phyloP scores from a whole-genome alignment of 2,888 invertebrate genomes.

The Acanthosepion pharaonis region DNA sequence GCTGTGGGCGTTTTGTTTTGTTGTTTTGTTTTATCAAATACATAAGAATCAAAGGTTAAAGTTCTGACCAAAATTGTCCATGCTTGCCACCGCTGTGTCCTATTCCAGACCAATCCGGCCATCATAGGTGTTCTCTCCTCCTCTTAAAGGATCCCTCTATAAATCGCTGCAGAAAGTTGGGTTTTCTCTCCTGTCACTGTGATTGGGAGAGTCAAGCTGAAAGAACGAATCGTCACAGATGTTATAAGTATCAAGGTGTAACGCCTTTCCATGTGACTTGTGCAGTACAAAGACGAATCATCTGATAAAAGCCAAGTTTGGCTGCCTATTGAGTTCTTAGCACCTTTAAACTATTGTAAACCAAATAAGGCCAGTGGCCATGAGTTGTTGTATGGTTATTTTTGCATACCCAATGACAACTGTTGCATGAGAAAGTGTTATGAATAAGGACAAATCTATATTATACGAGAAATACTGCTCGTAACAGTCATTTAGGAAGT shows the following conservation, averaged over 20 bases:
- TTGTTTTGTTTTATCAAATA: background rate
- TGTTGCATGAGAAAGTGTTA: constrained; percentile 43
- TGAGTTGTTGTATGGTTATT: background rate
- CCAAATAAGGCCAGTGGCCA: constrained; percentile 38
- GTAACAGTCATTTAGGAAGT: background rate
- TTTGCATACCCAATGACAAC: constrained; percentile 47
- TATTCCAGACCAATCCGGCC: background rate
- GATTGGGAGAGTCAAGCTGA: constrained; percentile 14
- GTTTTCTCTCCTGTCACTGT: constrained; percentile 46
- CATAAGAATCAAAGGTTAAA: background rate
- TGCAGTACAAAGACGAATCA: constrained; percentile 39
- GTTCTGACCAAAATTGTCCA: background rate
- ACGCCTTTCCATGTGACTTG: constrained; percentile 47
- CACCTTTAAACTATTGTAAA: constrained; percentile 45
- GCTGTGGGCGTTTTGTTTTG: constrained; percentile 39
- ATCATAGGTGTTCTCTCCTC: background rate
- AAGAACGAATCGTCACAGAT: constrained; percentile 45
- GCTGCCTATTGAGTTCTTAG: constrained; percentile 35
- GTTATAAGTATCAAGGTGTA: constrained; percentile 48
- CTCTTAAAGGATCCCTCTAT: constrained; percentile 50
- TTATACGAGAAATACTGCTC: background rate
- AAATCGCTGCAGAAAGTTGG: constrained; percentile 49
- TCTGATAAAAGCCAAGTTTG: constrained; percentile 14
- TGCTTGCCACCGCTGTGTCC: background rate
- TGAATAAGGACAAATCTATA: background rate